Evolutionary conservation across 2,113 vertebrate species (phyloP).

Genomic region (Bubo blakistoni): DNA sequence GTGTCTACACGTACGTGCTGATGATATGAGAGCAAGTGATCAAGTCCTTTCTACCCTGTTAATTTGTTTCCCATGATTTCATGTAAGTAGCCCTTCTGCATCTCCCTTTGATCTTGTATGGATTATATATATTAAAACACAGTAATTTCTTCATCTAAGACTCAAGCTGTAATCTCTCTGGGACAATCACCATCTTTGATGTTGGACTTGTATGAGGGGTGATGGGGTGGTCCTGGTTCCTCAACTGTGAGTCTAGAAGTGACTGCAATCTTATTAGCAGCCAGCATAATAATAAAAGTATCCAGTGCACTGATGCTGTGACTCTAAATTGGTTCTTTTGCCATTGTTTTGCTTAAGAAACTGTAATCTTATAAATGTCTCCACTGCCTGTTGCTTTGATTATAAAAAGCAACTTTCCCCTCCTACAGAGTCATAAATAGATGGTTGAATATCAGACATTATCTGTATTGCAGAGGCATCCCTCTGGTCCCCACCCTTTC

Average conservation of each 20-base stretch:
- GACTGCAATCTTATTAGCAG: neutral
- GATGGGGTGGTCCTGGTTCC: neutral
- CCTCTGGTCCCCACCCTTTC: neutral
- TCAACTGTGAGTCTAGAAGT: neutral
- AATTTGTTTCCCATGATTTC: neutral
- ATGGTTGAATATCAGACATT: neutral
- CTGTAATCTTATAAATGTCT: constrained; percentile 8
- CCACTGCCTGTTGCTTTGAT: neutral
- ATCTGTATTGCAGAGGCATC: neutral
- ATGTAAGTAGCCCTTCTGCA: neutral
- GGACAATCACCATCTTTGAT: neutral
- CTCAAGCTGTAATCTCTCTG: neutral
- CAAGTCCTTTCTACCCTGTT: neutral
- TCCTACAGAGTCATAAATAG: neutral
- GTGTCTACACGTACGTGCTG: neutral
- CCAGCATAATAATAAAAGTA: neutral
- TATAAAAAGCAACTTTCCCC: neutral
- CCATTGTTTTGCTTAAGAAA: constrained; percentile 12
- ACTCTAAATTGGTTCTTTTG: neutral
- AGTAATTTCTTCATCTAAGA: neutral
- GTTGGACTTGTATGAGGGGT: neutral
- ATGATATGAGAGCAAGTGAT: neutral
- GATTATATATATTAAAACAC: neutral
- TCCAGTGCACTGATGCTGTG: neutral
- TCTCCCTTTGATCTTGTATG: neutral